Evolutionary conservation across 2,113 vertebrate genomes (phyloP).

Genomic region (Rhabdomys dilectus): DNA sequence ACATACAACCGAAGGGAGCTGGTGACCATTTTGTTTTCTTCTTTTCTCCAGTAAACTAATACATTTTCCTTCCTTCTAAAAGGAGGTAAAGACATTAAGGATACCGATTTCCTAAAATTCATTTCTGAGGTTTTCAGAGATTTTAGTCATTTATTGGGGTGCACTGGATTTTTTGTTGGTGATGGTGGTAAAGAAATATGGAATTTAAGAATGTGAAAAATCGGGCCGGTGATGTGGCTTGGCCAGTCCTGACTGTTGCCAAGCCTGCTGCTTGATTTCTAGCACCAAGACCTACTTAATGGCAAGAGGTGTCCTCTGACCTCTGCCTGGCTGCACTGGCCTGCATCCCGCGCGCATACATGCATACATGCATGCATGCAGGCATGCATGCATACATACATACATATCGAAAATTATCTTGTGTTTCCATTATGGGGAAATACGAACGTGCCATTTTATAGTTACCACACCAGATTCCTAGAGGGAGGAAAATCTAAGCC

Average conservation of each 20-base stretch:
- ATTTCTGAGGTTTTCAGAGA: neutral
- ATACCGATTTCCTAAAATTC: slow-evolving; percentile 3
- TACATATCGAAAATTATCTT: neutral
- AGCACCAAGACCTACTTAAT: neutral
- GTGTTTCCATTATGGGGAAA: slow-evolving; percentile 20
- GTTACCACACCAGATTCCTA: neutral
- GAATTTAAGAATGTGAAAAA: slow-evolving; percentile 49
- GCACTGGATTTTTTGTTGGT: neutral
- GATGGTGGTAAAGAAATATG: neutral
- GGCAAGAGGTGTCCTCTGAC: neutral
- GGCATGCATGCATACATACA: neutral
- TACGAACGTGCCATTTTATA: neutral
- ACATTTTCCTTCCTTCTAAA: neutral
- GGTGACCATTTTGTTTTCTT: neutral
- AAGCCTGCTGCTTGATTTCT: neutral
- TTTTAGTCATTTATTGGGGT: slow-evolving; percentile 8
- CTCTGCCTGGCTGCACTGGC: neutral
- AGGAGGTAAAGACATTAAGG: neutral
- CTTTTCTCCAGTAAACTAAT: neutral
- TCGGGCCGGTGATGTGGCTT: neutral
- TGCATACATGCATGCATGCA: neutral
- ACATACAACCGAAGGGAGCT: neutral
- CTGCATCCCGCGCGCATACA: neutral
- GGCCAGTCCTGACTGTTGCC: too few relatives aligned
- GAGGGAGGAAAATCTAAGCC: neutral